Evolutionary conservation across 2,888 invertebrate species (phyloP), one percentile per base, ranked within the genome.

Genomic region (Crossocerus cetratus): DNA sequence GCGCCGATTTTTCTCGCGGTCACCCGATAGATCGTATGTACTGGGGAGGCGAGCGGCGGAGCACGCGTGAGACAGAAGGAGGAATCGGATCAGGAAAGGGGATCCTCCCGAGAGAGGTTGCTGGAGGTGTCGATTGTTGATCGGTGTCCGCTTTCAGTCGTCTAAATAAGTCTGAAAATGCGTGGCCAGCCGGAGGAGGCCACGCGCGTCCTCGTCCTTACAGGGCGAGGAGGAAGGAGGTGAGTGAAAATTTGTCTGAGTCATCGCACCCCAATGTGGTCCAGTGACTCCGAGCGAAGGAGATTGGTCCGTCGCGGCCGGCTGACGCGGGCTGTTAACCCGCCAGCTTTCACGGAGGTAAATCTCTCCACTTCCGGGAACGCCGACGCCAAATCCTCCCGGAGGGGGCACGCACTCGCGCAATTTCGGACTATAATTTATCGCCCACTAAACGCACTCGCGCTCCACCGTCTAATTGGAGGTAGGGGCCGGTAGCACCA

Each of bases 71-170:
- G 77, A 70, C 69, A 69, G 32, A 32, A 32, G 76, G 64, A 63
- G 57, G 70, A 45, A 21, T 22, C 23, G 45, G 68, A 63, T 22
- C 74, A 23, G 55, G 77, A 78, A 78, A 77, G 77, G 69, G 62
- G 69, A 78, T 63, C 74, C 69, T 54, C 59, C 32, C 54, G 22
- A 18, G 45, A 23, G 32, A 20, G 59, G 23, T 57, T 53, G 45
- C 60, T 53, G 45, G 13, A 77, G 66, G 71, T 77, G 77, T 74
- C 77, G 69, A 74, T 77, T 54, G 59, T 77, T 59, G 65, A 54
- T 53, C 56, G 78, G 74, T 77, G 65, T 78, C 77, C 69, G 69
- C 63, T 78, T 77, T 78, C 78, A 68, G 74, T 78, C 69, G 65
- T 72, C 72, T 42, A 59, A 59, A 58, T 70, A n/a, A 71, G 75